Evolutionary conservation across 2,888 invertebrate genomes (phyloP).

Genomic region (Dasypogon diadema): DNA sequence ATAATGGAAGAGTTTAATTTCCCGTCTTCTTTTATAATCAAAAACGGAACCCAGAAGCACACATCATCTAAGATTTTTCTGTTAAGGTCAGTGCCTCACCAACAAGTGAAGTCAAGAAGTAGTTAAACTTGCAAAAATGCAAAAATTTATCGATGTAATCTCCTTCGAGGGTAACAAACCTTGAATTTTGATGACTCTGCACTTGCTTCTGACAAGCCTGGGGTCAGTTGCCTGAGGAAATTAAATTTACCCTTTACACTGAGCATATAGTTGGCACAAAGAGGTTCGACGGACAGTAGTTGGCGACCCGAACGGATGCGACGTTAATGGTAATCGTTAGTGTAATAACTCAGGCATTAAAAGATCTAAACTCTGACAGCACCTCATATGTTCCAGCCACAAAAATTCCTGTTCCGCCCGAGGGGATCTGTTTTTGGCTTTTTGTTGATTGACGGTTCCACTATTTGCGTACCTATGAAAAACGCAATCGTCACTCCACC

Average conservation of each 20-base stretch:
- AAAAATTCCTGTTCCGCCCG: conserved; percentile 33
- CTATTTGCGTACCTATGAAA: conserved; percentile 18
- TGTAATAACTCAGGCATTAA: conserved; percentile 38
- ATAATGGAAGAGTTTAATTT: too few relatives aligned
- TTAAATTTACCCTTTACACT: neutral
- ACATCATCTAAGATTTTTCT: too few relatives aligned
- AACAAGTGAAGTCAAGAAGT: too few relatives aligned
- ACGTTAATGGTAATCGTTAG: conserved; percentile 45
- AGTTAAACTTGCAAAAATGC: neutral
- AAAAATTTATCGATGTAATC: conserved; percentile 5
- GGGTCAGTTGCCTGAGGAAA: conserved; percentile 24
- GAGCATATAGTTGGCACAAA: neutral
- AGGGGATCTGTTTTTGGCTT: conserved; percentile 19
- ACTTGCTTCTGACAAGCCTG: neutral
- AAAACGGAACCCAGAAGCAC: too few relatives aligned
- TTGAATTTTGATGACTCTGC: conserved; percentile 15
- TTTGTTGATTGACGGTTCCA: conserved; percentile 20
- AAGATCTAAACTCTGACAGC: conserved; percentile 26
- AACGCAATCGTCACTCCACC: neutral
- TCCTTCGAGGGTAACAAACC: conserved; percentile 29
- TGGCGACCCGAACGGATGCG: conserved; percentile 22
- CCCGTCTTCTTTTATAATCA: too few relatives aligned
- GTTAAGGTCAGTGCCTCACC: too few relatives aligned
- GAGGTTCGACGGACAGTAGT: neutral
- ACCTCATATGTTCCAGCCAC: neutral